A percentile compares a stretch with the other conserved stretches of the same genome.
Conservation (phyloP, 2,113 vertebrate genomes). For the Chauna torquata region DNA sequence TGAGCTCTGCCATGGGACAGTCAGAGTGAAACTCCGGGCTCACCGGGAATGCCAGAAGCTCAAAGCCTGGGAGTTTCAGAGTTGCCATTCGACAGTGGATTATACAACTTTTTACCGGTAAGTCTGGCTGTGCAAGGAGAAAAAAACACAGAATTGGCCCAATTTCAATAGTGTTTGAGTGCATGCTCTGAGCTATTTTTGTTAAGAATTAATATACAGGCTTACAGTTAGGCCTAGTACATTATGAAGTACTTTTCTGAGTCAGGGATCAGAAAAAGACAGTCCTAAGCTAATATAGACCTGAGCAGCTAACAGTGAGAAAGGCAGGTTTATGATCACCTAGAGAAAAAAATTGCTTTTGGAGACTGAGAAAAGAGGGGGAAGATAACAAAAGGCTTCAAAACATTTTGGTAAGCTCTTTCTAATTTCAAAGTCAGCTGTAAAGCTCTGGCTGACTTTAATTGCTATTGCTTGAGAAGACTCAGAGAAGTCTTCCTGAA, state of each 20-base stretch:
- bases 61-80: slow-evolving; percentile 95
- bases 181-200: neutral
- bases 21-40: slow-evolving; percentile 92
- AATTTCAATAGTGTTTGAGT: neutral
- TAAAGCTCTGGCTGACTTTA: neutral
- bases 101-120: slow-evolving; percentile 91
- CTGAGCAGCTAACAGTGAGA: neutral
- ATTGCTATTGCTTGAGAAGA: neutral
- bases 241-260: neutral
- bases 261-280: neutral
- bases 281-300: neutral
- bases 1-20: slow-evolving; percentile 87
- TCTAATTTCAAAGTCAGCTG: neutral
- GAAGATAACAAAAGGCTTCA: neutral
- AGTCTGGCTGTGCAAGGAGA: neutral
- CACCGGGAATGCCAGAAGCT: slow-evolving; percentile 96
- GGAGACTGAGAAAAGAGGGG: neutral
- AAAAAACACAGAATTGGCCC: neutral
- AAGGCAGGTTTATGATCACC: neutral
- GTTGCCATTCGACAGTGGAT: slow-evolving; percentile 91
- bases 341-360: neutral
- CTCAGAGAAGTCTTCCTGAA: neutral
- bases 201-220: neutral
- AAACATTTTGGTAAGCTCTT: neutral
- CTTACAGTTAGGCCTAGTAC: neutral